Conservation (phyloP, 2,888 invertebrate species). For the Stenoptilia bipunctidactyla region DNA sequence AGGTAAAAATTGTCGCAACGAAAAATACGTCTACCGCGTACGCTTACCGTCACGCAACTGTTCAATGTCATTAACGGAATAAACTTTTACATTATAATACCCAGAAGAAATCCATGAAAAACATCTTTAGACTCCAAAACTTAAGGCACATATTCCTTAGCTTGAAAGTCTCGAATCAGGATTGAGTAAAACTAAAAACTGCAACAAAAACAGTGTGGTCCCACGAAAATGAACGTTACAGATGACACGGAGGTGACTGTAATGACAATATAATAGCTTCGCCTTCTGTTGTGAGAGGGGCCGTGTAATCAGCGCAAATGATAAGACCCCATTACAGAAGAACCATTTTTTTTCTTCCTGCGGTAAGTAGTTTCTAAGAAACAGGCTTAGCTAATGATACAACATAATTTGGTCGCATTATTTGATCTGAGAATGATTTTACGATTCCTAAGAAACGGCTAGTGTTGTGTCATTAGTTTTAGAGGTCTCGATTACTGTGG, state of each 20-base stretch:
- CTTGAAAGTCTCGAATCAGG: constrained; percentile 12
- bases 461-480: not conserved
- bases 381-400: constrained; percentile 24
- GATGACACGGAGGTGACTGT: constrained; percentile 65
- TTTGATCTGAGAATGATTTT: constrained; percentile 1
- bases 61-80: constrained; percentile 57
- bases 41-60: too few species aligned
- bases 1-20: too few species aligned
- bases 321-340: constrained; percentile 46
- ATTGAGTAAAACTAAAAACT: constrained; percentile 52
- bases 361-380: constrained; percentile 39
- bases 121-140: not conserved
- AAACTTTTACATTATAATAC: constrained; percentile 23
- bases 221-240: constrained; percentile 53
- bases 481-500: not conserved
- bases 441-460: not conserved
- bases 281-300: constrained; percentile 51
- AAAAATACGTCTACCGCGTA: too few species aligned
- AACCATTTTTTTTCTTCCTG: constrained; percentile 41
- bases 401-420: not conserved
- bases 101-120: constrained; percentile 16
- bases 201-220: constrained; percentile 56
- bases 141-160: too few species aligned
- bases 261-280: constrained; percentile 69
- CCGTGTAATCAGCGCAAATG: constrained; percentile 60